A percentile compares a stretch with the other conserved stretches of the same genome.
These are phyloP conservation scores for Ammospiza caudacuta DNA, from an alignment of 2,113 vertebrate species.

Conservation along the genomic window DNA sequence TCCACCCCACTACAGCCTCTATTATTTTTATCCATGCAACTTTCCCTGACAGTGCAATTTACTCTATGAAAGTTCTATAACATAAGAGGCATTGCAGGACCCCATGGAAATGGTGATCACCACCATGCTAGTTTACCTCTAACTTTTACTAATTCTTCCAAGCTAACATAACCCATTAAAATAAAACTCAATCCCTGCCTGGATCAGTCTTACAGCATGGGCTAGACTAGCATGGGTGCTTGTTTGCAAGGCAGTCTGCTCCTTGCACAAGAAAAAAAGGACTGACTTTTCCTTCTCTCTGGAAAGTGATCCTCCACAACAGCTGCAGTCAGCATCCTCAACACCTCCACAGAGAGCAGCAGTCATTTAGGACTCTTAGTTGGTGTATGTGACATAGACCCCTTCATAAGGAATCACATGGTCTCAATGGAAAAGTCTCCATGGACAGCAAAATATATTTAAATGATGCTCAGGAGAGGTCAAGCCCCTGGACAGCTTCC, in stretches of 20 bases:
- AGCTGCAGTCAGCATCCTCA: neutral
- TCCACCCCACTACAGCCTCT: neutral
- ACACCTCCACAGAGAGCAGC: neutral
- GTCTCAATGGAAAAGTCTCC: neutral
- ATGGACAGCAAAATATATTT: neutral
- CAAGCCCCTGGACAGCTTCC: neutral
- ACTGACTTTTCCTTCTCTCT: neutral
- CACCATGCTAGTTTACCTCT: neutral
- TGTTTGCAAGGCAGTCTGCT: neutral
- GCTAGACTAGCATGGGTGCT: fast-evolving
- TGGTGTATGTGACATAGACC: neutral
- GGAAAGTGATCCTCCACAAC: neutral
- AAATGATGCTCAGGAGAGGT: neutral
- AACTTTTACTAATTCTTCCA: neutral
- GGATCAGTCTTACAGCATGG: neutral
- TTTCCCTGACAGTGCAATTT: neutral
- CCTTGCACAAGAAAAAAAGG: too few species aligned
- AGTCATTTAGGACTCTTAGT: neutral
- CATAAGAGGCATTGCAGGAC: neutral
- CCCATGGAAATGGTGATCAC: neutral
- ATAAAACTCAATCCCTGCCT: neutral
- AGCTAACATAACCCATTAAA: neutral
- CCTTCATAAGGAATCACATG: fast-evolving
- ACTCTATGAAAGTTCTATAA: neutral
- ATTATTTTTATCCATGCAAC: neutral